Evolutionary conservation across 2,797 vertebrate species (phyloP), one percentile per base, ranked within the genome.

Genomic region (Scyliorhinus canicula): DNA sequence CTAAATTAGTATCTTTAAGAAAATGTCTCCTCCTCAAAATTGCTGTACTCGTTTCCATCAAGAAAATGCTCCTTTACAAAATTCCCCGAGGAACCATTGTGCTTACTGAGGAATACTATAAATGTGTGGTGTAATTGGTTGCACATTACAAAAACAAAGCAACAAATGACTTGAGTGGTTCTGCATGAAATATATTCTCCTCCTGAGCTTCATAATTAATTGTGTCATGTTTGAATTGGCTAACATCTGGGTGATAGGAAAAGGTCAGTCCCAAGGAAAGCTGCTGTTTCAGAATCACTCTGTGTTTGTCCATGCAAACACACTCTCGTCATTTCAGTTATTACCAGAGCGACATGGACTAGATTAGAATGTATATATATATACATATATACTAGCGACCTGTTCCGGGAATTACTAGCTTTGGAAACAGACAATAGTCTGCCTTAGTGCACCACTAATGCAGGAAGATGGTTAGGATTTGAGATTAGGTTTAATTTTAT

Each of bases 11-110:
- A n/a, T 26, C 26, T 40, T 91, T 91, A 65, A 91, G 88, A 91
- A 91, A 91, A 91, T 91, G 40, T 90, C 63, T 90, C 86, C 86
- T 90, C 86, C 86, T 90, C 55, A 60, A 40, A 90, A 90, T 91
- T 91, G 57, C 88, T 44, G 40, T 26, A 26, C 88, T 40, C 44
- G 60, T 63, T 91, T 65, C 88, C 57, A 91, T 65, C 63, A 91
- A 65, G 57, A 91, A 91, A 91, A 44, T 91, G n/a, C 60, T 11
- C n/a, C n/a, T 65, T 65, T 44, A 91, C 40, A 35, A 91, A 91
- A 91, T 26, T 91, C 57, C 88, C 88, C 6, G n/a, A 65, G 57
- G 88, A 65, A 19, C 21, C 88, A 91, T 65, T 91, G 44, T 63
- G 60, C 57, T 91, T 44, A 91, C 60, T 24, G 24, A 63, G 21